Percentiles rank a stretch among this genome's conserved stretches.
Evolutionary conservation across 2,797 vertebrate genomes (phyloP).

Genomic region (Sebastes diaconus): DNA sequence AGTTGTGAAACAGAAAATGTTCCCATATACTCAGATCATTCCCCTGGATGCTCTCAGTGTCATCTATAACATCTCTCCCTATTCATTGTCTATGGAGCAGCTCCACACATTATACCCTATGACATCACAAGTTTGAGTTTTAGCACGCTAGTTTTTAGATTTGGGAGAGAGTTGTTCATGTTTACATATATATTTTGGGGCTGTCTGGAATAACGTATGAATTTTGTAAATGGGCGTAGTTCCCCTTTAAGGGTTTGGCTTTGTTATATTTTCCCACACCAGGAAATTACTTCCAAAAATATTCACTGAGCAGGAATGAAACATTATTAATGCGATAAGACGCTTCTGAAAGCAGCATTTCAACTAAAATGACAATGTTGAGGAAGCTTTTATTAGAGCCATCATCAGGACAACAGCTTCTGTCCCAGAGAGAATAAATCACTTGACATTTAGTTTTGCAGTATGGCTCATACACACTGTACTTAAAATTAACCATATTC

Average conservation of each 20-base stretch:
- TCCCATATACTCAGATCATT: too few species aligned
- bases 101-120: too few species aligned
- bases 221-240: too few species aligned
- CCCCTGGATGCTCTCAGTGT: rapidly evolving
- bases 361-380: neutral
- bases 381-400: neutral
- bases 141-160: too few species aligned
- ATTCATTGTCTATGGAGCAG: too few species aligned
- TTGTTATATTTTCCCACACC: neutral
- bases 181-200: too few species aligned
- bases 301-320: neutral
- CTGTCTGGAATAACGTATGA: too few species aligned
- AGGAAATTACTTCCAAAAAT: neutral
- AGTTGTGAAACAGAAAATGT: too few species aligned
- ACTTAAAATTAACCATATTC: conserved; percentile 23
- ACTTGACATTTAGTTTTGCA: neutral
- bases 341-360: neutral
- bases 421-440: neutral
- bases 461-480: neutral
- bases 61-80: rapidly evolving
- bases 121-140: too few species aligned
- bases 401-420: neutral
- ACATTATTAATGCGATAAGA: neutral
- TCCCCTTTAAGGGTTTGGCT: neutral
- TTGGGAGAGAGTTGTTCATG: too few species aligned